These are phyloP conservation scores for Bicyclus anynana DNA, from an alignment of 1,140 invertebrate species.

Conservation along the genomic window DNA sequence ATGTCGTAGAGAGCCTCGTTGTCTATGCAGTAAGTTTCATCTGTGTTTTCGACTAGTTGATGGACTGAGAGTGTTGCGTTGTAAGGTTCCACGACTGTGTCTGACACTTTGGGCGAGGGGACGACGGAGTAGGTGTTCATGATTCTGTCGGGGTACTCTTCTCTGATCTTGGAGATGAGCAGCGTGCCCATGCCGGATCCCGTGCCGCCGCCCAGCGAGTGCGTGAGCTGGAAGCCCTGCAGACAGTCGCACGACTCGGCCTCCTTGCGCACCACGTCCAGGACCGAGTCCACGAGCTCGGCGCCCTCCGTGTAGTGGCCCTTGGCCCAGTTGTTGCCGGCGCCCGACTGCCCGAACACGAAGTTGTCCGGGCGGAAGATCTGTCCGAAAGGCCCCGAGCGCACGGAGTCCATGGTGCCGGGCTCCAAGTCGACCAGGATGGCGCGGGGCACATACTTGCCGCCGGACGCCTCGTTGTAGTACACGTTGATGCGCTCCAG, in stretches of 20 bases:
- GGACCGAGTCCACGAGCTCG: constrained; percentile 91
- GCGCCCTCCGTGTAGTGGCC: constrained; percentile 94
- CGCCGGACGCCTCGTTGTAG: constrained; percentile 93
- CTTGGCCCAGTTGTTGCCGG: constrained; percentile 87
- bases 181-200: constrained; percentile 93
- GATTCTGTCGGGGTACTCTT: constrained; percentile 90
- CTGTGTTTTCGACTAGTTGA: constrained; percentile 90
- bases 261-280: constrained; percentile 95
- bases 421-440: constrained; percentile 95
- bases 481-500: constrained; percentile 95
- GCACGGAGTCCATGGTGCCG: constrained; percentile 96
- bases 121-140: constrained; percentile 94
- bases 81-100: constrained; percentile 85
- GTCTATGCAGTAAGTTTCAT: constrained; percentile 91
- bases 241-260: constrained; percentile 85
- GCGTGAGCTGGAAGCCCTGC: constrained; percentile 84
- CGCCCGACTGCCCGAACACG: constrained; percentile 89
- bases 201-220: constrained; percentile 86
- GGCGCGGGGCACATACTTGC: constrained; percentile 95
- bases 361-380: constrained; percentile 93
- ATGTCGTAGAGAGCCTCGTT: constrained; percentile 68
- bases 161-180: constrained; percentile 88
- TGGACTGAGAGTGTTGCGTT: constrained; percentile 90
- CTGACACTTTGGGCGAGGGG: constrained; percentile 88
- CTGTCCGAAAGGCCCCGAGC: constrained; percentile 80